Conservation (phyloP, 2,888 invertebrate species). For the Metalampra italica region DNA sequence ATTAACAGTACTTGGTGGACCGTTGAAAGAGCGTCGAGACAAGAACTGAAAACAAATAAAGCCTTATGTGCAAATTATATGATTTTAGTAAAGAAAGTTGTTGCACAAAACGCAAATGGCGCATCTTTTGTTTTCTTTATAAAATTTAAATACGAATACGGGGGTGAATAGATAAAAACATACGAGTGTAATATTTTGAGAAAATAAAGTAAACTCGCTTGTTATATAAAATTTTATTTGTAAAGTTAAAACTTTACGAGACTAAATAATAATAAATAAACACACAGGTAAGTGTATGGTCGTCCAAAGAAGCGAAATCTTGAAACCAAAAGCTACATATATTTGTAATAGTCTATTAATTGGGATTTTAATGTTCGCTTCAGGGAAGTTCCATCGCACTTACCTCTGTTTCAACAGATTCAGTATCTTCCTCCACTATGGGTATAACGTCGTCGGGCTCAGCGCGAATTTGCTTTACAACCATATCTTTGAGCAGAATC, state of each 20-base stretch:
- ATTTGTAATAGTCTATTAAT: background rate
- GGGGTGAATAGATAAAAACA: too few relatives aligned
- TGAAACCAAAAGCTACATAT: background rate
- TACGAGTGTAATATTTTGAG: background rate
- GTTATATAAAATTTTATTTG: background rate
- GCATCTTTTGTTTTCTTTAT: too few relatives aligned
- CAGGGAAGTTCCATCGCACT: constrained; percentile 25
- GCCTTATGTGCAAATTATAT: constrained; percentile 7
- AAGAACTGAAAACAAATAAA: constrained; percentile 34
- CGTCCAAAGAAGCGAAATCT: constrained; percentile 8
- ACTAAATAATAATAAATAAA: background rate
- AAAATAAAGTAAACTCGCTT: constrained; percentile 12
- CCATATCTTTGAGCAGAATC: constrained; percentile 37
- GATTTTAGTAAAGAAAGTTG: background rate
- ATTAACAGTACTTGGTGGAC: constrained; percentile 14
- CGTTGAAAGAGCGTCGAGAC: constrained; percentile 30
- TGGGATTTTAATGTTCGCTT: constrained; percentile 14
- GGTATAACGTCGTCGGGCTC: constrained; percentile 33
- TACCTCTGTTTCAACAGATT: constrained; percentile 17
- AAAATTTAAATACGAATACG: too few relatives aligned
- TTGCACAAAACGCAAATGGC: too few relatives aligned
- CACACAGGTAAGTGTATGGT: constrained; percentile 11
- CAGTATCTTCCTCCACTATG: constrained; percentile 29
- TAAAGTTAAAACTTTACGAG: background rate
- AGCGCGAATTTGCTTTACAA: constrained; percentile 29